These are phyloP conservation scores for Eupeodes latifasciatus DNA, from an alignment of 2,888 invertebrate genomes.

Conservation along the genomic window DNA sequence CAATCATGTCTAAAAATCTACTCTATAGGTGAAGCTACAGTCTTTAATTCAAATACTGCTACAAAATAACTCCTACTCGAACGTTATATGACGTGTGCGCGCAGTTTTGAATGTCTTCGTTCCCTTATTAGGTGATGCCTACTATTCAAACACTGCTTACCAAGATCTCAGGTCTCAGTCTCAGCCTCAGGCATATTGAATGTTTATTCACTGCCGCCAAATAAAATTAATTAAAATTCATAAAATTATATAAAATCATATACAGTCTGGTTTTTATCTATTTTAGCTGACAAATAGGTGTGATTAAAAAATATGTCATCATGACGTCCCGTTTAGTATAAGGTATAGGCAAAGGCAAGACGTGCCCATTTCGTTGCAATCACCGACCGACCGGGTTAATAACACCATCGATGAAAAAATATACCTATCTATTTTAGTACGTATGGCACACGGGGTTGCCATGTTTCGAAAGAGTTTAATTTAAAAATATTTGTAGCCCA, in stretches of 20 bases:
- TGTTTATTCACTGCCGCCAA: constrained; percentile 41
- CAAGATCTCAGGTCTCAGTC: not conserved
- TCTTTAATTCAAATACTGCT: constrained; percentile 40
- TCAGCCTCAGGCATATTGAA: not conserved
- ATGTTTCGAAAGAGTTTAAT: too few species aligned
- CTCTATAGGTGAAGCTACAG: not conserved
- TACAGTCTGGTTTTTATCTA: constrained; percentile 35
- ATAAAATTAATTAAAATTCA: constrained; percentile 60
- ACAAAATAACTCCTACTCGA: constrained; percentile 63
- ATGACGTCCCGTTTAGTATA: constrained; percentile 25
- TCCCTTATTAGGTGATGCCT: constrained; percentile 67
- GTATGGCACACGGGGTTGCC: not conserved
- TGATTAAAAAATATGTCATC: constrained; percentile 41
- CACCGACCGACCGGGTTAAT: constrained; percentile 50
- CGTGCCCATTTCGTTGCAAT: constrained; percentile 29
- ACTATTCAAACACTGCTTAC: constrained; percentile 27
- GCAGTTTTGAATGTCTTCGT: constrained; percentile 50
- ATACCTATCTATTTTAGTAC: constrained; percentile 2
- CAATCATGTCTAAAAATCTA: constrained; percentile 22
- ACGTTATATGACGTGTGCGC: constrained; percentile 53
- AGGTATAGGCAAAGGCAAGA: constrained; percentile 40
- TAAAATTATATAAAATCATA: constrained; percentile 33
- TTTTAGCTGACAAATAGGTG: constrained; percentile 36
- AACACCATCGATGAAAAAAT: constrained; percentile 41
- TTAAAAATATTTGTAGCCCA: too few species aligned